These are phyloP conservation scores for Nyctibius bracteatus DNA, from an alignment of 2,113 vertebrate species.

Conservation along the genomic window DNA sequence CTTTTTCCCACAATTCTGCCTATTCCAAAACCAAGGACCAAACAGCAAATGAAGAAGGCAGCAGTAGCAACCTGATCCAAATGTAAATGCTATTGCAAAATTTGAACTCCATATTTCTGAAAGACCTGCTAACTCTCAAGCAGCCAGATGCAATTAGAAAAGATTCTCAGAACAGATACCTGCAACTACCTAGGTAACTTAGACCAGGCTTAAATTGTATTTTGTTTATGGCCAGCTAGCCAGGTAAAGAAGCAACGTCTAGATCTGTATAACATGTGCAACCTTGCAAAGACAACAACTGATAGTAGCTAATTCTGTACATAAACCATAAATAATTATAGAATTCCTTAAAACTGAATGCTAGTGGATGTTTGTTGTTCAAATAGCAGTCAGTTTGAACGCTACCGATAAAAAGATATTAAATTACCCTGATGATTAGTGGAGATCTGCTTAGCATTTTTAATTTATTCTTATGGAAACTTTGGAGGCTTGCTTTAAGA, in stretches of 20 bases:
- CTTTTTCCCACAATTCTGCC: background rate
- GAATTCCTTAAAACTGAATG: background rate
- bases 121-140: background rate
- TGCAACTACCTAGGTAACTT: background rate
- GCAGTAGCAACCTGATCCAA: background rate
- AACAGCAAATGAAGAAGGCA: rapidly evolving
- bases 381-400: background rate
- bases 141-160: background rate
- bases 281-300: background rate
- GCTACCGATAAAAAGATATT: background rate
- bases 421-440: background rate
- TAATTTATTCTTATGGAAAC: background rate
- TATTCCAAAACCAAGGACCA: background rate
- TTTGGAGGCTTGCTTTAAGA: background rate
- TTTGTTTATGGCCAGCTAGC: background rate
- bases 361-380: background rate
- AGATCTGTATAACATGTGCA: background rate
- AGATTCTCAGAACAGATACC: background rate
- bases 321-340: background rate
- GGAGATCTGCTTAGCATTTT: background rate
- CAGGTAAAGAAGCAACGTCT: background rate
- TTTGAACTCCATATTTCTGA: background rate
- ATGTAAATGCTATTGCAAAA: background rate
- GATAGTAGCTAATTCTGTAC: background rate
- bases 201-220: background rate